Conservation (phyloP, 2,113 vertebrate species). For the Alectura lathami region DNA sequence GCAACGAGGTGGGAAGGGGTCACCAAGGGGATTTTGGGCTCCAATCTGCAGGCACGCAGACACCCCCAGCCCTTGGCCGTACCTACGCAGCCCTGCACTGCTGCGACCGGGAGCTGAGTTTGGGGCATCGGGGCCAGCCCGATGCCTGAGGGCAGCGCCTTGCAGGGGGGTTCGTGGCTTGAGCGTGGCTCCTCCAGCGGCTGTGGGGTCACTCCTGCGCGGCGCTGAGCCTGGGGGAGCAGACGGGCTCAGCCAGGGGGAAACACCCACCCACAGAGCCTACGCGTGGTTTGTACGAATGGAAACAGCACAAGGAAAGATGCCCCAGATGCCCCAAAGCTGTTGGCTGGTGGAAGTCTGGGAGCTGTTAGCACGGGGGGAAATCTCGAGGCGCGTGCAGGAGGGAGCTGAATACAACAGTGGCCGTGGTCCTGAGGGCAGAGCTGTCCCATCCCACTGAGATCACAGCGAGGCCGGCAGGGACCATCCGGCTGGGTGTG, state of each 20-base stretch:
- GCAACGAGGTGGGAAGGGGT: neutral
- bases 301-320: neutral
- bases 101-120: neutral
- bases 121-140: neutral
- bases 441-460: fast-evolving
- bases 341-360: neutral
- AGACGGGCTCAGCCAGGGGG: fast-evolving
- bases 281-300: fast-evolving
- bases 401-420: neutral
- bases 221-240: slow-evolving; percentile 63
- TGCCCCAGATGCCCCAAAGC: neutral
- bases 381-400: neutral
- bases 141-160: neutral
- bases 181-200: fast-evolving
- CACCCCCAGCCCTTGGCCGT: neutral
- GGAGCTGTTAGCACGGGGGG: neutral
- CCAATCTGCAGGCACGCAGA: fast-evolving
- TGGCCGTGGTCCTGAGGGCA: fast-evolving
- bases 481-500: neutral
- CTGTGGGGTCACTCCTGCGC: slow-evolving; percentile 19
- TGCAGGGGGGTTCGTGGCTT: neutral
- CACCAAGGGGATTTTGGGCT: too few relatives aligned
- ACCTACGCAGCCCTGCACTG: neutral
- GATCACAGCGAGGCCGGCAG: neutral
- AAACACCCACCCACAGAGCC: neutral